Percentiles rank a stretch among this genome's conserved stretches.
These are phyloP conservation scores for Chloroceryle inda DNA, from an alignment of 2,797 vertebrate species.

Conservation along the genomic window DNA sequence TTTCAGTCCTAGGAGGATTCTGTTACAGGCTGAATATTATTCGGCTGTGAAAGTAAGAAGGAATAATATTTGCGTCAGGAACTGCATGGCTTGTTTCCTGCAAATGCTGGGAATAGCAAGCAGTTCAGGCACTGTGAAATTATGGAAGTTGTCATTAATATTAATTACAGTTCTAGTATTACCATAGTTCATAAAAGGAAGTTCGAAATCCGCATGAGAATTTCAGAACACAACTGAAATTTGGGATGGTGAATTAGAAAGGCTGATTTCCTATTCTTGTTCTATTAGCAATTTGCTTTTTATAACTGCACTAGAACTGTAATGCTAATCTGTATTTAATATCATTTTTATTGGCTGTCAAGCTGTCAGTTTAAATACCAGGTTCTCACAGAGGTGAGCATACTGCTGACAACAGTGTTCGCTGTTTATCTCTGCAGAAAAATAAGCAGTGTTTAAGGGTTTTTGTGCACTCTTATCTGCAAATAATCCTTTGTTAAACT, in stretches of 20 bases:
- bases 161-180: constrained; percentile 1
- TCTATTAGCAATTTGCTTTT: not conserved
- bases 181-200: not conserved
- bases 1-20: constrained; percentile 56
- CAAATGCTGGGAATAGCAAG: not conserved
- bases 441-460: not conserved
- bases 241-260: not conserved
- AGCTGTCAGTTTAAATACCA: not conserved
- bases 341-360: not conserved
- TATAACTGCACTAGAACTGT: not conserved
- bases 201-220: not conserved
- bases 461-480: not conserved
- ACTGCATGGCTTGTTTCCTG: constrained; percentile 17
- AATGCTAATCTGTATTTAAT: not conserved
- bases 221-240: not conserved
- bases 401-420: not conserved
- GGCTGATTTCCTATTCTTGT: not conserved
- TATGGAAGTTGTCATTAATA: constrained; percentile 33
- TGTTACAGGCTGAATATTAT: constrained; percentile 58
- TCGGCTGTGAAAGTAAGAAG: constrained; percentile 58
- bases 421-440: not conserved
- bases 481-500: constrained; percentile 26
- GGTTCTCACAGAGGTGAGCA: not conserved
- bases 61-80: constrained; percentile 47
- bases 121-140: not conserved